Conservation (phyloP, 2,113 vertebrate species). For the Thamnaconus septentrionalis region DNA sequence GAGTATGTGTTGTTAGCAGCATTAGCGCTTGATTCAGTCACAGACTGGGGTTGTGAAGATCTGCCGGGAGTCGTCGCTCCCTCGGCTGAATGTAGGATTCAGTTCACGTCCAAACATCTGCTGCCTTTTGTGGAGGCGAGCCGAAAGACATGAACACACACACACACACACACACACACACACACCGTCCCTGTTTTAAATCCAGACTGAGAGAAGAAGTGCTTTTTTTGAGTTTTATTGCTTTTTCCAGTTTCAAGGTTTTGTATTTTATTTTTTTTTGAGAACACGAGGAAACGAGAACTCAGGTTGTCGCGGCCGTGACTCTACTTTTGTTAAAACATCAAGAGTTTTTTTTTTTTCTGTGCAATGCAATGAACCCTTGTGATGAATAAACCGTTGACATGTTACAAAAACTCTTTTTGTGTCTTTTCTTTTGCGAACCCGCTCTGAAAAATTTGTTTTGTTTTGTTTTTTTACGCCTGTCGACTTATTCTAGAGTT, state of each 20-base stretch:
- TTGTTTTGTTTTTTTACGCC: too few species aligned
- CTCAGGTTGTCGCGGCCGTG: too few species aligned
- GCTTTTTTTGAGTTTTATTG: constrained; percentile 19
- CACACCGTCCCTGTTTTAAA: constrained; percentile 21
- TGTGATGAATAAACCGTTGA: too few species aligned
- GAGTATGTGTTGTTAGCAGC: constrained; percentile 4
- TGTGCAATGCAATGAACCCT: too few species aligned
- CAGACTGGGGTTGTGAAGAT: constrained; percentile 20
- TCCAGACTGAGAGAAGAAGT: constrained; percentile 23
- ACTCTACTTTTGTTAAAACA: too few species aligned
- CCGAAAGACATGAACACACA: constrained; percentile 1
- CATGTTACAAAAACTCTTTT: too few species aligned
- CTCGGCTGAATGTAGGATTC: constrained; percentile 21
- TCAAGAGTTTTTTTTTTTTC: too few species aligned
- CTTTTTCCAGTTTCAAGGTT: constrained; percentile 36
- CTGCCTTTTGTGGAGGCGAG: constrained; percentile 12
- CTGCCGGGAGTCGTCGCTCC: constrained; percentile 23
- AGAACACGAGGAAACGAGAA: constrained; percentile 2
- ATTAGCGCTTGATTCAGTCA: constrained; percentile 17
- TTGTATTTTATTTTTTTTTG: constrained; percentile 33
- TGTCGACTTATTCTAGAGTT: too few species aligned
- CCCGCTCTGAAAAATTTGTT: too few species aligned
- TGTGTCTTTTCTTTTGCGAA: too few species aligned
- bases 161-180: not conserved
- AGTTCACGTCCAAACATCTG: constrained; percentile 27